A percentile compares a stretch with the other conserved stretches of the same genome.
Evolutionary conservation across 2,113 vertebrate species (phyloP).

Genomic region (Ictalurus punctatus): DNA sequence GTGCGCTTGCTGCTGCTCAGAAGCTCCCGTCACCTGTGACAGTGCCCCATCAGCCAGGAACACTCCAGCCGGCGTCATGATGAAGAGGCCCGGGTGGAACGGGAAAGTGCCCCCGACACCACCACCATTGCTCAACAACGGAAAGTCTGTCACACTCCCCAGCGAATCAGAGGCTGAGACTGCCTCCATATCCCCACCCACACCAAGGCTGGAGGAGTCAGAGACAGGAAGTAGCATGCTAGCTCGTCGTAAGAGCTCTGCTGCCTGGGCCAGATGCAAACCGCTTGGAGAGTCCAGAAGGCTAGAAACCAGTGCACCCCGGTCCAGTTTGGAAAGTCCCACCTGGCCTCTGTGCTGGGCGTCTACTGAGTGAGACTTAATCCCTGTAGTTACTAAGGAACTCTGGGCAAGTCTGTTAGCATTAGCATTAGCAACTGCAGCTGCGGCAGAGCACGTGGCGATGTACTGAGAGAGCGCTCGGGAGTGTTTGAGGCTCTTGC

Average conservation of each 20-base stretch:
- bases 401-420: slow-evolving; percentile 74
- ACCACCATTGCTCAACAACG: slow-evolving; percentile 76
- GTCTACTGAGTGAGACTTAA: slow-evolving; percentile 88
- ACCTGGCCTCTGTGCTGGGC: slow-evolving; percentile 77
- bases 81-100: slow-evolving; percentile 96
- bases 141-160: slow-evolving; percentile 91
- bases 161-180: slow-evolving; percentile 87
- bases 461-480: slow-evolving; percentile 91
- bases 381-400: slow-evolving; percentile 70
- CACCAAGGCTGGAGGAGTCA: slow-evolving; percentile 66
- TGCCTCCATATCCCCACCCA: slow-evolving; percentile 81
- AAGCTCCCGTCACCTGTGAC: slow-evolving; percentile 75
- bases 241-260: slow-evolving; percentile 94
- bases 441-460: slow-evolving; percentile 73
- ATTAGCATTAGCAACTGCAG: slow-evolving; percentile 53
- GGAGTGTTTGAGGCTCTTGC: slow-evolving; percentile 94
- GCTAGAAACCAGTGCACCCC: slow-evolving; percentile 84
- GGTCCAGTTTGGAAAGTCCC: slow-evolving; percentile 83
- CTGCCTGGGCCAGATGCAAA: slow-evolving; percentile 93
- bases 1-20: slow-evolving; percentile 88
- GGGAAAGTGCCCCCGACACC: slow-evolving; percentile 80
- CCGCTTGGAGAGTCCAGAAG: slow-evolving; percentile 89
- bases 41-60: slow-evolving; percentile 90
- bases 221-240: slow-evolving; percentile 81
- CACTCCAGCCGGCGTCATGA: slow-evolving; percentile 87